Base-by-base conservation (phyloP, 1,140 invertebrate genomes). In the Tetragonula clypearis region DNA sequence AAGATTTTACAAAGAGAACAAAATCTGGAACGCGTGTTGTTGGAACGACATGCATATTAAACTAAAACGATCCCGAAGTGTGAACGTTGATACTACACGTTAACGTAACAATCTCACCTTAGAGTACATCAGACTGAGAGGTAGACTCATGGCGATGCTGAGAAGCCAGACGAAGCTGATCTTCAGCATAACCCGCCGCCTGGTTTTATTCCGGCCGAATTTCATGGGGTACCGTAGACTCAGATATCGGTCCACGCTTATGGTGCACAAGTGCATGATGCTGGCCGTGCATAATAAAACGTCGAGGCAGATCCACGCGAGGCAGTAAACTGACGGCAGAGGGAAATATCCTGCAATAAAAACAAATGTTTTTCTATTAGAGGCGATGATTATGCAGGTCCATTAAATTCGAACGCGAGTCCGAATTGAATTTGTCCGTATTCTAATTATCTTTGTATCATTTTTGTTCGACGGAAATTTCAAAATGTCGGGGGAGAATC, bases 261-360 rank as follows among this genome's bases (percentile, higher is more conserved):
- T 99, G 78, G 98, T 99, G 94, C 98, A 99, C 41, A 99, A 96
- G 94, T 99, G 98, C 97, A 99, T 98, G 92, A 99, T 99, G 78
- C 98, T 99, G 1, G 98, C 98, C 1, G 98, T 99, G 93, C 98
- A 99, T 92, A 99, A 99, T 1, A 99, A 95, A 0, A 99, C 98
- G 95, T 99, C 99, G 90, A 98, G 95, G 90, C 97, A 98, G 78
- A 98, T 97, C 98, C 98, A 98, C n/a, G 96, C 96, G 60, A 98
- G 95, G 92, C 98, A 98, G 93, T 97, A 98, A 41, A 97, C 96
- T 2, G 97, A 96, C 11, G 97, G 96, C 69, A 98, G 94, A 3
- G 97, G 97, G 92, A 98, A 98, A 91, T 97, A 97, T 78, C 97
- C 97, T 98, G 96, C n/a, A 96, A 96, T 73, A 53, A 87, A 78